These are phyloP conservation scores for Drosophila mayri DNA, from an alignment of 1,140 invertebrate genomes.

Conservation along the genomic window DNA sequence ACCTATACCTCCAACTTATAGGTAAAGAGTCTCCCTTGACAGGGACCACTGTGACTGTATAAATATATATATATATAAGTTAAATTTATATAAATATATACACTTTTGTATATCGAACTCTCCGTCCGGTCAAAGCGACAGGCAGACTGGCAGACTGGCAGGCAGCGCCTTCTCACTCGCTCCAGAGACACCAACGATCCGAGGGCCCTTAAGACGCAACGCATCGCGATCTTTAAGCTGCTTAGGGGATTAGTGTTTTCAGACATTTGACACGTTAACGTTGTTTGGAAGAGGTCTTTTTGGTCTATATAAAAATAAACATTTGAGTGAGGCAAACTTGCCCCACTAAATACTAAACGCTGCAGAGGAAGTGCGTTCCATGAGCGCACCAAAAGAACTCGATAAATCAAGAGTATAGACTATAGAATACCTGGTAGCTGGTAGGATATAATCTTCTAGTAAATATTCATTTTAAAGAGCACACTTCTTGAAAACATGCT, in stretches of 20 bases:
- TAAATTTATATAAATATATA: constrained; percentile 18
- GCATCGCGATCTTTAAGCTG: constrained; percentile 83
- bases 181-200: constrained; percentile 13
- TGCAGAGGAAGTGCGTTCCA: constrained; percentile 72
- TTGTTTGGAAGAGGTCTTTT: constrained; percentile 55
- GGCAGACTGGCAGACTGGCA: constrained; percentile 37
- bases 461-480: too few species aligned
- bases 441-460: not conserved
- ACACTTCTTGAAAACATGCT: not conserved
- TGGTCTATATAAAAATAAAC: constrained; percentile 67
- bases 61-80: constrained; percentile 6
- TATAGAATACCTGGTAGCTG: not conserved
- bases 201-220: constrained; percentile 48
- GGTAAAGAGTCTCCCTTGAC: too few species aligned
- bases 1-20: not conserved
- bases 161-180: constrained; percentile 20
- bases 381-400: not conserved
- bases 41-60: not conserved
- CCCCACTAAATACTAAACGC: constrained; percentile 63
- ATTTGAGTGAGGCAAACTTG: constrained; percentile 53
- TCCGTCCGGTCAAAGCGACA: constrained; percentile 64
- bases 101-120: constrained; percentile 22
- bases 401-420: not conserved
- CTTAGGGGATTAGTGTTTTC: constrained; percentile 82
- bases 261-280: constrained; percentile 83